Conservation (phyloP, 64 coral and sea anemone species). For the Stichodactyla helianthus region DNA sequence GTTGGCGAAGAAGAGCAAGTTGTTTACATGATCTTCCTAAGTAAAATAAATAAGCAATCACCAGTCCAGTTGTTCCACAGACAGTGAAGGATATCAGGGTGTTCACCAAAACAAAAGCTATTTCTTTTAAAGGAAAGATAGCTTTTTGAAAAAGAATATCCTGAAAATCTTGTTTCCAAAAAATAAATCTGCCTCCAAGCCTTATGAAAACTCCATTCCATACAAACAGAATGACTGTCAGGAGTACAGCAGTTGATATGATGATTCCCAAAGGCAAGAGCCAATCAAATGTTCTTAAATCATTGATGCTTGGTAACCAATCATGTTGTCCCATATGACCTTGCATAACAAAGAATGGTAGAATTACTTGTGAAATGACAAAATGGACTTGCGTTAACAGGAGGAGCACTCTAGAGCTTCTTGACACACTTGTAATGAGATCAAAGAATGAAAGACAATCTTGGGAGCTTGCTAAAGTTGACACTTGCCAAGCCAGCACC, state of each 20-base stretch:
- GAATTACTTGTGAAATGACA: slow-evolving; percentile 71
- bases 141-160: slow-evolving; percentile 40
- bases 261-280: slow-evolving; percentile 66
- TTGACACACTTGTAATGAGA: slow-evolving; percentile 42
- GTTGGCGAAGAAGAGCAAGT: slow-evolving; percentile 14
- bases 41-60: slow-evolving; percentile 27
- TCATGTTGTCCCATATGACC: slow-evolving; percentile 62
- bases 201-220: slow-evolving; percentile 57
- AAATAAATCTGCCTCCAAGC: slow-evolving; percentile 58
- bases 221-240: slow-evolving; percentile 73
- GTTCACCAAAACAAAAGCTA: slow-evolving; percentile 27
- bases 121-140: slow-evolving; percentile 37
- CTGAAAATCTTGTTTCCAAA: slow-evolving; percentile 33
- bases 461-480: slow-evolving; percentile 39
- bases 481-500: slow-evolving; percentile 82
- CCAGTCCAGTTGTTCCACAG: slow-evolving; percentile 41
- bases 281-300: slow-evolving; percentile 88
- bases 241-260: slow-evolving; percentile 64
- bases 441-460: slow-evolving; percentile 78
- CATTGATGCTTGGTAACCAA: slow-evolving; percentile 78
- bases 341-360: slow-evolving; percentile 72
- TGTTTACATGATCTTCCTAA: slow-evolving; percentile 36
- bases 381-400: slow-evolving; percentile 78
- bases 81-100: slow-evolving; percentile 22
- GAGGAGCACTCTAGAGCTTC: slow-evolving; percentile 76